Evolutionary conservation across 2,797 vertebrate genomes (phyloP).

Genomic region (Fistularia tabacaria): DNA sequence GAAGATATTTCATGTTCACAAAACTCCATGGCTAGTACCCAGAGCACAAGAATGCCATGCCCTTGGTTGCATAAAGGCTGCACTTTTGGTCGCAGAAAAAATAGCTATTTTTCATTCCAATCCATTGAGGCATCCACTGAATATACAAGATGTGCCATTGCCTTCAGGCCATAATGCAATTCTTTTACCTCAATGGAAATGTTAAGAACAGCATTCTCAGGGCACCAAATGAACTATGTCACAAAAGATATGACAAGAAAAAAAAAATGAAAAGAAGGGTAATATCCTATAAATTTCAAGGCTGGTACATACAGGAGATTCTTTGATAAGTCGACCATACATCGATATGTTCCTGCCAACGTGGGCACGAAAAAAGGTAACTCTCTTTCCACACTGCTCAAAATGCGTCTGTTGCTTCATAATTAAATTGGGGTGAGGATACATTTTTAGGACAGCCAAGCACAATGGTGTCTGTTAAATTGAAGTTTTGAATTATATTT

Average conservation of each 20-base stretch:
- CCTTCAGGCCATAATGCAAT: constrained; percentile 63
- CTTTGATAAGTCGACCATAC: constrained; percentile 43
- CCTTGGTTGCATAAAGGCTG: constrained; percentile 72
- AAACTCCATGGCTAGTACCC: constrained; percentile 59
- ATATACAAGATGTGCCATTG: constrained; percentile 68
- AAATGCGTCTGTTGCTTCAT: constrained; percentile 29
- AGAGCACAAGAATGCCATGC: constrained; percentile 65
- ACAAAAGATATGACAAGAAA: constrained; percentile 55
- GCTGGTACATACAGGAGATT: constrained; percentile 44
- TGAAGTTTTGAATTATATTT: no score
- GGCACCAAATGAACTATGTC: constrained; percentile 40
- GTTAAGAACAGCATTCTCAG: constrained; percentile 52
- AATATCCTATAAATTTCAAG: constrained; percentile 66
- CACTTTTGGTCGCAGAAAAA: constrained; percentile 69
- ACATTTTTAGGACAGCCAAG: constrained; percentile 41
- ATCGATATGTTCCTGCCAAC: constrained; percentile 8
- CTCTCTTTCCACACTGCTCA: constrained; percentile 26
- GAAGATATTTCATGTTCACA: constrained; percentile 71
- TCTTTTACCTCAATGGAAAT: constrained; percentile 51
- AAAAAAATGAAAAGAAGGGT: constrained; percentile 62
- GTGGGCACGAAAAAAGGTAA: constrained; percentile 33
- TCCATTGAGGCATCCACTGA: constrained; percentile 59
- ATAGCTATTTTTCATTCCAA: constrained; percentile 64
- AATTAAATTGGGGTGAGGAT: constrained; percentile 46
- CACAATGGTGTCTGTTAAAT: constrained; percentile 39